Evolutionary conservation across 2,797 vertebrate species (phyloP).

Genomic region (Sebastiscus albofasciatus): DNA sequence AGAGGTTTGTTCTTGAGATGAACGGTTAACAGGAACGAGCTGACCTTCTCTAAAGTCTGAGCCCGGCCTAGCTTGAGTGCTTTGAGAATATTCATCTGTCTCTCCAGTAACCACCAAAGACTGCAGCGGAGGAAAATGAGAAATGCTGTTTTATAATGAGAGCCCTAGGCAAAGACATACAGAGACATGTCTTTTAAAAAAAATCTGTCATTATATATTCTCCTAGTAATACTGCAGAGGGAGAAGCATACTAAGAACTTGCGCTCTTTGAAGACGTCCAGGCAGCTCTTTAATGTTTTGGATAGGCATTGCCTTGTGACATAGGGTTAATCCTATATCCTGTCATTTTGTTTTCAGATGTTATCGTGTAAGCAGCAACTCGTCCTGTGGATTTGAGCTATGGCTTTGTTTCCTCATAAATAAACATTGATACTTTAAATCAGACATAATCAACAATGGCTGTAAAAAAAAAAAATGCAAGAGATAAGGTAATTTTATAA

Average conservation of each 20-base stretch:
- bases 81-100: slow-evolving; percentile 70
- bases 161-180: slow-evolving; percentile 77
- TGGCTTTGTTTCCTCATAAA: slow-evolving; percentile 27
- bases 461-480: background rate
- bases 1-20: slow-evolving; percentile 25
- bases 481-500: background rate
- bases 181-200: slow-evolving; percentile 77
- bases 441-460: background rate
- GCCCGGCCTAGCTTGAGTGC: slow-evolving; percentile 31
- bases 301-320: slow-evolving; percentile 49
- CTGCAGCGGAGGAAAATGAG: slow-evolving; percentile 76
- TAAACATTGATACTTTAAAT: slow-evolving; percentile 21
- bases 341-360: slow-evolving; percentile 33
- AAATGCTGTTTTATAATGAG: slow-evolving; percentile 80
- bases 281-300: slow-evolving; percentile 55
- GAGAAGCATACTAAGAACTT: slow-evolving; percentile 73
- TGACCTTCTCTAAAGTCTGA: slow-evolving; percentile 47
- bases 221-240: slow-evolving; percentile 69
- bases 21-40: slow-evolving; percentile 12
- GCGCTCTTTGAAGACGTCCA: slow-evolving; percentile 60
- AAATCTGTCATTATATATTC: slow-evolving; percentile 82
- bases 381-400: slow-evolving; percentile 16
- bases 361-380: slow-evolving; percentile 16
- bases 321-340: slow-evolving; percentile 31
- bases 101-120: slow-evolving; percentile 70